Percentiles rank a stretch among this genome's conserved stretches.
Conservation (phyloP, 2,113 vertebrate genomes). For the Hepsetus odoe region DNA sequence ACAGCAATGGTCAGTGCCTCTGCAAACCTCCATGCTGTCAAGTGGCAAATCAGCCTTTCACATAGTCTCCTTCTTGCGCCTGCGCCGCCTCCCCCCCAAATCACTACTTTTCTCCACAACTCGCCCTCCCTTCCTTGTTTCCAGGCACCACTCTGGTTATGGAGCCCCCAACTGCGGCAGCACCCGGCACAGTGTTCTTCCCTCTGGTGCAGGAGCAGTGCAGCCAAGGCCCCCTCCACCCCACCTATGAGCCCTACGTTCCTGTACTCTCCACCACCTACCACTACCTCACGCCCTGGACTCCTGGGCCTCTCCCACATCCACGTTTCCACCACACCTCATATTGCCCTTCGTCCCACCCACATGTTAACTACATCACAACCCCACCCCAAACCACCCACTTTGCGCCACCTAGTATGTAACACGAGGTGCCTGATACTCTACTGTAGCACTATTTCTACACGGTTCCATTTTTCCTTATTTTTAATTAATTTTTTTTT, state of each 20-base stretch:
- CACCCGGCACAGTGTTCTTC: conserved; percentile 76
- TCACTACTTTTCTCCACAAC: background rate
- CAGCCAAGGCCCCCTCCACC: conserved; percentile 70
- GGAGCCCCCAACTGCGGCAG: conserved; percentile 71
- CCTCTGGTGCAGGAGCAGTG: conserved; percentile 81
- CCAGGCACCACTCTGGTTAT: conserved; percentile 74
- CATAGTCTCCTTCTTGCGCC: conserved; percentile 1
- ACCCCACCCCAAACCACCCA: conserved; percentile 76
- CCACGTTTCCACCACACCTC: conserved; percentile 60
- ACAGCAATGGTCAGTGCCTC: conserved; percentile 71
- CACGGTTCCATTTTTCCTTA: background rate
- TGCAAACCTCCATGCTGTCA: background rate
- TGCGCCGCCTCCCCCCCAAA: background rate
- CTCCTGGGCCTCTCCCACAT: conserved; percentile 68
- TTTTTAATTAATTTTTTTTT: background rate
- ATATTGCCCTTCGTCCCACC: conserved; percentile 70
- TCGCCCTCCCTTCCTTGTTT: conserved; percentile 45
- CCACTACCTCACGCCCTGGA: conserved; percentile 72
- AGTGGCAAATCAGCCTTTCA: background rate
- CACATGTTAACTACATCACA: conserved; percentile 78
- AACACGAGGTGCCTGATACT: background rate
- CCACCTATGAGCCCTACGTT: conserved; percentile 81
- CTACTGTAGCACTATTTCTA: background rate
- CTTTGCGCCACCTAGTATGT: conserved; percentile 81
- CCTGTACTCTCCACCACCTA: conserved; percentile 75